These are phyloP conservation scores for Caerostris extrusa DNA, from an alignment of 1,140 invertebrate species.

Conservation along the genomic window DNA sequence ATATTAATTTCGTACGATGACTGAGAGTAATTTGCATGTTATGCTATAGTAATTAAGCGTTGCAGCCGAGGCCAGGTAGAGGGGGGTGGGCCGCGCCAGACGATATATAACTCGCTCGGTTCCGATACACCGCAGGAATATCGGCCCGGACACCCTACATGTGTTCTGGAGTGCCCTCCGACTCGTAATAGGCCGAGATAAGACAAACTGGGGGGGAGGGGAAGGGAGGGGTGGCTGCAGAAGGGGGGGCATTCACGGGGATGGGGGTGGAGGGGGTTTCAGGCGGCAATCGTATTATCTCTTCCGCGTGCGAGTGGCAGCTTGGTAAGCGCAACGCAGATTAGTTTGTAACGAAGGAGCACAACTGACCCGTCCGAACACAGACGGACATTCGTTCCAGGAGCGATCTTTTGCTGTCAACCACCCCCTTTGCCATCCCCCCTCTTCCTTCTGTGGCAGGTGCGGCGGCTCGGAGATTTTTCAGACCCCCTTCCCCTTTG, in stretches of 20 bases:
- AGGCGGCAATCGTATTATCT: slow-evolving; percentile 67
- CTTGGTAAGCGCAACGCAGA: slow-evolving; percentile 45
- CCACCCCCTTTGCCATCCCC: not conserved
- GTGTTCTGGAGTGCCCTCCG: slow-evolving; percentile 68
- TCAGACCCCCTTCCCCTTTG: not conserved
- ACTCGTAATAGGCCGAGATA: slow-evolving; percentile 57
- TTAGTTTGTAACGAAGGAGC: slow-evolving; percentile 64
- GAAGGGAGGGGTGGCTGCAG: not conserved
- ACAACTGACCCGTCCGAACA: not conserved
- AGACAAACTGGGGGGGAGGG: not conserved
- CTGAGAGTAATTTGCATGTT: slow-evolving; percentile 78
- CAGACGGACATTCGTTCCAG: not conserved
- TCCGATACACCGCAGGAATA: slow-evolving; percentile 75
- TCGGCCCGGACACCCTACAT: slow-evolving; percentile 68
- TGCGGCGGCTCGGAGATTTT: not conserved
- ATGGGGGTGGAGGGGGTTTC: not conserved
- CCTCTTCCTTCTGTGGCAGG: not conserved
- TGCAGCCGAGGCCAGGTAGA: slow-evolving; percentile 8
- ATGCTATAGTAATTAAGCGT: slow-evolving; percentile 78
- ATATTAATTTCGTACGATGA: slow-evolving; percentile 78
- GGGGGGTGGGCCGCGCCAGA: slow-evolving; percentile 21
- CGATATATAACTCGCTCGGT: slow-evolving; percentile 74
- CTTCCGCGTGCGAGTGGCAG: slow-evolving; percentile 54
- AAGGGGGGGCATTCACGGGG: slow-evolving; percentile 44
- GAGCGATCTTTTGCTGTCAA: slow-evolving; percentile 28